Evolutionary conservation across 2,888 invertebrate species (phyloP).

Genomic region (Hyppa rectilinea): DNA sequence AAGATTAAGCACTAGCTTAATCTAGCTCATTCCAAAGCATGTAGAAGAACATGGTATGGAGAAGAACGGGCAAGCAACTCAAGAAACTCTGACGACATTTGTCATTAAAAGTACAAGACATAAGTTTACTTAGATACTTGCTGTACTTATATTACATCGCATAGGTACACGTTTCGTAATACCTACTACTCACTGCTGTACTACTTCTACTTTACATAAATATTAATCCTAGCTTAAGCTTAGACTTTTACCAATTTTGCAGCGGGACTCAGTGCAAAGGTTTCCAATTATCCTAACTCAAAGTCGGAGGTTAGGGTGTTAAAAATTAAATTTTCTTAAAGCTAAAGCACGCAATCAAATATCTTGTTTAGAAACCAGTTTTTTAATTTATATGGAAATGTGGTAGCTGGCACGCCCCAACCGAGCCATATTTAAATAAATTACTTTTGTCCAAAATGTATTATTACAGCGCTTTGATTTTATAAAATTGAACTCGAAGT

Average conservation of each 20-base stretch:
- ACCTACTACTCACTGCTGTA: neutral
- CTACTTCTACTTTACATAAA: constrained; percentile 11
- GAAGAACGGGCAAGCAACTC: too few species aligned
- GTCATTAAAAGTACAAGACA: neutral
- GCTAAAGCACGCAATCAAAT: constrained; percentile 76
- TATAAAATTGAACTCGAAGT: constrained; percentile 37
- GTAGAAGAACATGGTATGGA: too few species aligned
- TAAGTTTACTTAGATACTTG: neutral
- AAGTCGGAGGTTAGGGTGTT: constrained; percentile 38
- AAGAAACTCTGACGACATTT: too few species aligned
- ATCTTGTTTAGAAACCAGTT: constrained; percentile 79
- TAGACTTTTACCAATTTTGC: constrained; percentile 29
- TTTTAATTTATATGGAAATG: constrained; percentile 88
- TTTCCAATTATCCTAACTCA: constrained; percentile 52
- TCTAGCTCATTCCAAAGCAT: too few species aligned
- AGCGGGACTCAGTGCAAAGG: constrained; percentile 31
- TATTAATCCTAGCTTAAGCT: constrained; percentile 17
- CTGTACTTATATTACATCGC: neutral
- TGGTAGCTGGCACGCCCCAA: constrained; percentile 68
- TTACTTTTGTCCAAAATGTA: constrained; percentile 68
- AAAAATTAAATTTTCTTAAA: constrained; percentile 64
- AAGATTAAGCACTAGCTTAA: too few species aligned
- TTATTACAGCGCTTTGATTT: constrained; percentile 55
- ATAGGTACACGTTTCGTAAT: neutral
- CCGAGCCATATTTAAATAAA: constrained; percentile 75